phyloP scores from a whole-genome alignment of 2,888 invertebrate species.

The Drosophila lacicola region DNA sequence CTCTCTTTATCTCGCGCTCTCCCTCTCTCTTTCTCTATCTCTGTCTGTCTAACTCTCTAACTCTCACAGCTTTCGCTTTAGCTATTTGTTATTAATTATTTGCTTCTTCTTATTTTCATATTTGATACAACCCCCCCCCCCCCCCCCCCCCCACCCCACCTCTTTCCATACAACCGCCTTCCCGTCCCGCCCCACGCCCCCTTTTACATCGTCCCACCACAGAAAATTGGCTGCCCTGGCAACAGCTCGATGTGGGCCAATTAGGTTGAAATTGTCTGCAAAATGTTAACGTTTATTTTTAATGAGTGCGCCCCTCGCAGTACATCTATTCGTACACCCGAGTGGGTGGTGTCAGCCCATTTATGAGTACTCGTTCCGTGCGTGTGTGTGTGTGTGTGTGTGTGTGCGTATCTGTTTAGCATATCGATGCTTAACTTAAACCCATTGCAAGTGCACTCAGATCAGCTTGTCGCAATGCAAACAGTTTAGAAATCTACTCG shows the following conservation, averaged over 20 bases:
- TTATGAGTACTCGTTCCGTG: neutral
- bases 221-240: constrained; percentile 32
- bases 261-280: constrained; percentile 73
- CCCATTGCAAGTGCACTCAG: constrained; percentile 3
- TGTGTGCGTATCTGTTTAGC: neutral
- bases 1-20: neutral
- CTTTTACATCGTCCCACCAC: neutral
- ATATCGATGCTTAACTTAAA: constrained; percentile 22
- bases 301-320: constrained; percentile 29
- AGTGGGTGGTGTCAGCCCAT: constrained; percentile 36
- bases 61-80: constrained; percentile 40
- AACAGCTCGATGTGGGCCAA: constrained; percentile 64
- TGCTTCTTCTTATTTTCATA: constrained; percentile 15
- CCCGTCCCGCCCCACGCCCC: neutral
- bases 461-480: neutral
- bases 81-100: constrained; percentile 59
- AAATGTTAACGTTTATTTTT: constrained; percentile 71
- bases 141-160: neutral
- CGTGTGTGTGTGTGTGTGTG: constrained; percentile 1
- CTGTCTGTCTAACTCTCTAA: neutral
- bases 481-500: too few relatives aligned
- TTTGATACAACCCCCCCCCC: neutral
- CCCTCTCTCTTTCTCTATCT: neutral
- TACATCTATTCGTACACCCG: constrained; percentile 16
- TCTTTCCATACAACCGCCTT: neutral